Base-by-base conservation (phyloP, 2,888 invertebrate genomes). In the Empis stercorea region DNA sequence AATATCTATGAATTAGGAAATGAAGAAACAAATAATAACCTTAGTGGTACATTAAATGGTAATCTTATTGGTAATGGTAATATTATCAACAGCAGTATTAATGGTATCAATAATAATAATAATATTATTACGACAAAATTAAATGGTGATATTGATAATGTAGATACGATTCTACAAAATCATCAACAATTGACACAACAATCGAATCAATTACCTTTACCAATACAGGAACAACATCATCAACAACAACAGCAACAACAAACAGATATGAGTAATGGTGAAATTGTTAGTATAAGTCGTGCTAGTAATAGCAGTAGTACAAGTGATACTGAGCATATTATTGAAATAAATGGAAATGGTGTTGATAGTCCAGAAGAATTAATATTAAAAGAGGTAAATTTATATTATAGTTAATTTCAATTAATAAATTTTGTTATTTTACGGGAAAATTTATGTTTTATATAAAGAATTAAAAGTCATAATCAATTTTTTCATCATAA, bases 1-100 rank as follows among this genome's bases (percentile, higher is more conserved):
- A 78, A 79, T 70, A 79, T 80, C 61, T 80, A 80, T 70, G 77
- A 79, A 68, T 70, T 79, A 58, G 76, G 78, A 55, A 63, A 61
- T 57, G 67, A 69, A 59, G 60, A 58, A 47, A 54, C 56, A 51
- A 57, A 45, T 47, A 55, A 50, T 45, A 55, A 46, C 50, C 53
- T 23, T 48, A 53, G 36, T 50, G 52, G 48, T 20, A 37, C 15
- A 45, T n/a, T 30, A 23, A 45, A 45, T 45, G 39, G 38, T 34
- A 46, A 43, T 30, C 41, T 38, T 20, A 23, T 37, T 37, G 42
- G 17, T 17, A 46, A 43, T 37, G 16, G n/a, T 10, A 40, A 32
- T 34, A 30, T 20, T 27, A 46, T 23, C 40, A 32, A 32, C 32
- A 32, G n/a, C 14, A 30, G 36, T 23, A 45, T 17, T 17, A 42